Conservation (phyloP, 2,888 invertebrate genomes). For the Apoderus coryli region DNA sequence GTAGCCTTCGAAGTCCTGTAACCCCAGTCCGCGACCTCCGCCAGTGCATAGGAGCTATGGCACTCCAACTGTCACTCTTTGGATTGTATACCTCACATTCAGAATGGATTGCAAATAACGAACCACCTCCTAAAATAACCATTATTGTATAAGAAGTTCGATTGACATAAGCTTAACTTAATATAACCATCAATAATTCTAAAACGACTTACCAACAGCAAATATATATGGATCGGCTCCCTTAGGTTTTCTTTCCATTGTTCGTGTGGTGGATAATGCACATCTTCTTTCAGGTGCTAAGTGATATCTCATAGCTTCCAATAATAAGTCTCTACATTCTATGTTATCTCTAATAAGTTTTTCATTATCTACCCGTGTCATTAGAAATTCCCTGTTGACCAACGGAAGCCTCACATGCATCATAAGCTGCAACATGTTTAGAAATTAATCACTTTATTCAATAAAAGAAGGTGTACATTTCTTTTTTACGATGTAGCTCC, state of each 20-base stretch:
- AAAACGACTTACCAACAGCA: constrained; percentile 36
- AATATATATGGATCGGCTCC: constrained; percentile 52
- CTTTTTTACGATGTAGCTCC: too few species aligned
- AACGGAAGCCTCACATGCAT: constrained; percentile 49
- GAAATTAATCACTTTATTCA: too few species aligned
- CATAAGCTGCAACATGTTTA: constrained; percentile 37
- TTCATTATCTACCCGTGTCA: constrained; percentile 52
- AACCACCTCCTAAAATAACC: constrained; percentile 41
- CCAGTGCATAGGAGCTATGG: constrained; percentile 49
- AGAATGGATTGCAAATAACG: constrained; percentile 53
- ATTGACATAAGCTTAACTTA: too few species aligned
- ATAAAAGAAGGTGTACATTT: too few species aligned
- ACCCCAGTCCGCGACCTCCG: constrained; percentile 50
- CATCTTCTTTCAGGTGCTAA: constrained; percentile 51
- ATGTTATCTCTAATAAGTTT: constrained; percentile 45
- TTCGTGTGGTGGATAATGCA: constrained; percentile 43
- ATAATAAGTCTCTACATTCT: constrained; percentile 46
- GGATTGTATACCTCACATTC: constrained; percentile 59
- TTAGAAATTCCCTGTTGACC: constrained; percentile 48
- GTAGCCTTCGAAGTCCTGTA: constrained; percentile 43
- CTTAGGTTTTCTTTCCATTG: constrained; percentile 48
- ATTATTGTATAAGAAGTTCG: too few species aligned
- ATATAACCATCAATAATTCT: neutral
- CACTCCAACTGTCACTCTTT: constrained; percentile 45
- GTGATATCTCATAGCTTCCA: constrained; percentile 60